phyloP scores from a whole-genome alignment of 2,797 vertebrate species.

The Buphagus erythrorhynchus region DNA sequence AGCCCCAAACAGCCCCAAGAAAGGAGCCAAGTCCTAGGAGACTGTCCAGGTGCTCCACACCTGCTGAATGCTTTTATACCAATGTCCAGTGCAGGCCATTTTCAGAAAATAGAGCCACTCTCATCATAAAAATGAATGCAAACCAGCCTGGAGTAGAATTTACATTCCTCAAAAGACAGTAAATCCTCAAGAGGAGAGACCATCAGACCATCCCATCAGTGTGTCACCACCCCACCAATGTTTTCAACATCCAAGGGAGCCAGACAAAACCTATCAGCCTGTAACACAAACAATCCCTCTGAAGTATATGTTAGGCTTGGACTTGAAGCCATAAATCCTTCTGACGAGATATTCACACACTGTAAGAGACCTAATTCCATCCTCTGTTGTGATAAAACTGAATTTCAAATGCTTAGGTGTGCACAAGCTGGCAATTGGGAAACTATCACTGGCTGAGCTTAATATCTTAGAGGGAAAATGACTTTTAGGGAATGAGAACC shows the following conservation, averaged over 20 bases:
- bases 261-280: constrained; percentile 44
- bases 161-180: not conserved
- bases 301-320: not conserved
- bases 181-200: constrained; percentile 2
- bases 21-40: not conserved
- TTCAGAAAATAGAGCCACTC: not conserved
- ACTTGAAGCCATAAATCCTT: constrained; percentile 8
- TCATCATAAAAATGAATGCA: not conserved
- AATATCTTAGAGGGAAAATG: not conserved
- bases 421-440: not conserved
- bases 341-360: not conserved
- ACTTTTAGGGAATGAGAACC: not conserved
- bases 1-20: not conserved
- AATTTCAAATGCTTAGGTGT: not conserved
- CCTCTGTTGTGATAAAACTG: not conserved
- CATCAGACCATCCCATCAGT: not conserved
- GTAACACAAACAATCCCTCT: constrained; percentile 28
- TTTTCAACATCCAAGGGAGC: constrained; percentile 24
- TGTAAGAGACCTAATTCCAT: not conserved
- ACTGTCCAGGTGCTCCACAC: not conserved
- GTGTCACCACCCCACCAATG: not conserved
- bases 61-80: not conserved
- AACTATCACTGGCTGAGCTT: not conserved
- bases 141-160: not conserved
- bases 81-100: not conserved